These are phyloP conservation scores for Sebastolobus alascanus DNA, from an alignment of 2,797 vertebrate species.

Conservation along the genomic window DNA sequence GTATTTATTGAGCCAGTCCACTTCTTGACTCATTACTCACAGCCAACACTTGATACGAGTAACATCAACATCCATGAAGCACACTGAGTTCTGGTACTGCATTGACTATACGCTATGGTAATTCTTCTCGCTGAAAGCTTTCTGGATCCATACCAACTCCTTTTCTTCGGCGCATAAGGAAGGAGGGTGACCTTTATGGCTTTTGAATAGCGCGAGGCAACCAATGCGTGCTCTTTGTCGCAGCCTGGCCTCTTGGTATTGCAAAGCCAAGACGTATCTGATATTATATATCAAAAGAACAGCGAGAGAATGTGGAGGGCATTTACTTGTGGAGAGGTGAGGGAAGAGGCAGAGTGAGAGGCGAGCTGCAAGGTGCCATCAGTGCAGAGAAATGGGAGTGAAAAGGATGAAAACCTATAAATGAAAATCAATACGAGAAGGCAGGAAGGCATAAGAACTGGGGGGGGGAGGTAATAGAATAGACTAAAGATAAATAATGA, in stretches of 20 bases:
- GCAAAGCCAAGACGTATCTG: conserved; percentile 66
- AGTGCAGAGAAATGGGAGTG: conserved; percentile 84
- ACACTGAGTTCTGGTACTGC: conserved; percentile 26
- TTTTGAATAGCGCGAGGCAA: conserved; percentile 57
- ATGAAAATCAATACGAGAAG: conserved; percentile 88
- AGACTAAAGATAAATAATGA: conserved; percentile 88
- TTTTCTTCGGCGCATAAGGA: conserved; percentile 52
- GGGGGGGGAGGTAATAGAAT: conserved; percentile 80
- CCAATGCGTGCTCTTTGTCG: conserved; percentile 64
- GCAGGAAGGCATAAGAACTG: conserved; percentile 84
- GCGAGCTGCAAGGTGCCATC: conserved; percentile 78
- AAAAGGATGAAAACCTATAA: conserved; percentile 89
- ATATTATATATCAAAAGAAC: conserved; percentile 75
- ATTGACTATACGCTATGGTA: conserved; percentile 50
- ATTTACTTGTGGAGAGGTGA: conserved; percentile 61
- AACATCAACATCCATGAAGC: conserved; percentile 47
- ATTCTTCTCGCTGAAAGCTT: conserved; percentile 59
- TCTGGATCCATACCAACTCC: conserved; percentile 68
- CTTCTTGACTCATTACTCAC: conserved; percentile 49
- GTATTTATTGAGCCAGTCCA: conserved; percentile 49
- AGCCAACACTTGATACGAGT: conserved; percentile 45
- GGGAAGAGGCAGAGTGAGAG: conserved; percentile 74
- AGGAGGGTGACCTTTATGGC: conserved; percentile 65
- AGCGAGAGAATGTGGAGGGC: conserved; percentile 63
- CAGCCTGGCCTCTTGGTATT: conserved; percentile 41